These are phyloP conservation scores for Anastrepha ludens DNA, from an alignment of 1,140 invertebrate genomes.

Conservation along the genomic window DNA sequence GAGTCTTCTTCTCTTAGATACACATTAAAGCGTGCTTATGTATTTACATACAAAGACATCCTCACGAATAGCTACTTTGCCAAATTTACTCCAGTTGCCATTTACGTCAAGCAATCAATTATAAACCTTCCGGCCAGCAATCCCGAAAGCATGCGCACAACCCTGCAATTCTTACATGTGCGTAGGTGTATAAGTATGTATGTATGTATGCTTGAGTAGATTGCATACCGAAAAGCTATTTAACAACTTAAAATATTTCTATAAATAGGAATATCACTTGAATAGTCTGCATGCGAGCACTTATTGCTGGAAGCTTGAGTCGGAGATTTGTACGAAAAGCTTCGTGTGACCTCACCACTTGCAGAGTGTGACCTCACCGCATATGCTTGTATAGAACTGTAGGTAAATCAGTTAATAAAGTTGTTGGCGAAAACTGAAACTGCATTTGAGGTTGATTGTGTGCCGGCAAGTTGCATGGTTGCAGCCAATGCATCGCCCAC, in stretches of 20 bases:
- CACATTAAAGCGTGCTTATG: neutral
- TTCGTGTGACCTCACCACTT: constrained; percentile 17
- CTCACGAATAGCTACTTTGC: neutral
- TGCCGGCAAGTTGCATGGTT: neutral
- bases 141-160: neutral
- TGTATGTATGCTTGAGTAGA: neutral
- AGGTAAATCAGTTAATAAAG: constrained; percentile 26
- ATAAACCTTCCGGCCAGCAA: neutral
- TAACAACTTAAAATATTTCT: constrained; percentile 28
- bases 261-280: neutral
- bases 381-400: neutral
- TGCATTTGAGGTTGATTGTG: constrained; percentile 1
- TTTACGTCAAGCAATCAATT: constrained; percentile 11
- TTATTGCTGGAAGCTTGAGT: neutral
- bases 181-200: neutral
- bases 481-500: neutral
- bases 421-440: constrained; percentile 29
- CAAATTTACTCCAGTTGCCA: constrained; percentile 16
- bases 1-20: neutral
- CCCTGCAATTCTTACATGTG: no score
- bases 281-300: neutral
- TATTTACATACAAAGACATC: neutral
- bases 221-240: neutral
- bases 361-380: neutral
- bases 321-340: neutral